Base-by-base conservation (phyloP, 2,888 invertebrate species). In the Eustalomyia histrio region DNA sequence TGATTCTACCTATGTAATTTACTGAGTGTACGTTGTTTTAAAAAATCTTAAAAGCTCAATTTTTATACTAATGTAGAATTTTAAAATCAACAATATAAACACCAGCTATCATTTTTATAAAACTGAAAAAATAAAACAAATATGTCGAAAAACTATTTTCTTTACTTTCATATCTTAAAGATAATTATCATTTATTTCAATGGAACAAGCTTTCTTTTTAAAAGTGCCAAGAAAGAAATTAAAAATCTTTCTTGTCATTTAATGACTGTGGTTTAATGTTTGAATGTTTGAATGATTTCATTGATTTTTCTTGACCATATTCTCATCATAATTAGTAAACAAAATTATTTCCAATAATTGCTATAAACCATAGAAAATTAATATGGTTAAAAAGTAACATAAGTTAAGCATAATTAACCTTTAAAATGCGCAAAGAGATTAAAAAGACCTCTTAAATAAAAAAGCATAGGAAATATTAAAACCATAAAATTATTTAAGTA, bases 271-370 rank as follows among this genome's bases (percentile, higher is more conserved):
- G 43, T 47, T 47, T 47, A 47, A 39, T 47, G 43, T n/a, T 47
- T 47, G n/a, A 47, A 39, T 47, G 43, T n/a, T 47, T 47, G n/a
- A 47, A 14, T n/a, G n/a, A 47, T 47, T 47, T 47, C n/a, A 47
- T n/a, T n/a, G 43, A 47, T 47, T 50, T 64, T 64, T 50, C 57
- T 57, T 68, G 68, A 58, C 68, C 68, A 68, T 57, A 58, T 68
- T 68, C 68, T 68, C 57, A 29, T 47, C 29, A 39, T 39, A 43
- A 47, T 68, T 57, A 24, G 14, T 14, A 18, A 17, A 39, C 16
- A 17, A 52, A 52, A 50, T 52, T 8, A 64, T 63, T 63, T 43
- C 43, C 18, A 39, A 60, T 24, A 64, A 64, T 52, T 18, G 9
- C 52, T 52, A 29, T 18, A 33, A 47, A 5, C n/a, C 43, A n/a